These are phyloP conservation scores for Steinernema scapterisci DNA, from an alignment of 2,888 invertebrate genomes.

Conservation along the genomic window DNA sequence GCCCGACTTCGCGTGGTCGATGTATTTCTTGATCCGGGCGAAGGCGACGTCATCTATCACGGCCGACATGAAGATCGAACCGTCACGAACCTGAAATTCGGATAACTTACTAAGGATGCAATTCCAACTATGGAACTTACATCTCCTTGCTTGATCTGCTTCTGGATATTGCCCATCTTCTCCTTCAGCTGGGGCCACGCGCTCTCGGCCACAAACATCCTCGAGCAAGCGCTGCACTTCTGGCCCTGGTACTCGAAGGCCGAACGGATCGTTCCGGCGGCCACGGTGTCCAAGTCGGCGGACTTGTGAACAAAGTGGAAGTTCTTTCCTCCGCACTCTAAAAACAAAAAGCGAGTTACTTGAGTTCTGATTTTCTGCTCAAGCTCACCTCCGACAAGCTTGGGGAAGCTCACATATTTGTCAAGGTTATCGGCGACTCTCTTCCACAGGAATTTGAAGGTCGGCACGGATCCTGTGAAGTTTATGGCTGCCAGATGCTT, in stretches of 20 bases:
- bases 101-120: too few relatives aligned
- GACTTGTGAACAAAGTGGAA: conserved; percentile 93
- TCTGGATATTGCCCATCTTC: conserved; percentile 76
- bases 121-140: too few relatives aligned
- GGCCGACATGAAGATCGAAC: conserved; percentile 80
- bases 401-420: conserved; percentile 85
- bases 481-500: conserved; percentile 89
- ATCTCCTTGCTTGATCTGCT: conserved; percentile 84
- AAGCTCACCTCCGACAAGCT: conserved; percentile 77
- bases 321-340: conserved; percentile 98
- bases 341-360: conserved; percentile 64
- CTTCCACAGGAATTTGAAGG: conserved; percentile 77
- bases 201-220: conserved; percentile 91
- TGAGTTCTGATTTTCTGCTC: background rate
- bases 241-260: conserved; percentile 94
- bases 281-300: conserved; percentile 82
- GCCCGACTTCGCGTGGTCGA: conserved; percentile 81
- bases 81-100: conserved; percentile 57
- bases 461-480: conserved; percentile 93
- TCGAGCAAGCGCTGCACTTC: conserved; percentile 97
- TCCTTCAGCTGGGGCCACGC: conserved; percentile 78
- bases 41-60: conserved; percentile 93
- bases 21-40: conserved; percentile 83
- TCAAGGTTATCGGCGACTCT: conserved; percentile 87
- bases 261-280: conserved; percentile 81